Conservation (phyloP, 2,888 invertebrate species). For the Dryadula phaetusa region DNA sequence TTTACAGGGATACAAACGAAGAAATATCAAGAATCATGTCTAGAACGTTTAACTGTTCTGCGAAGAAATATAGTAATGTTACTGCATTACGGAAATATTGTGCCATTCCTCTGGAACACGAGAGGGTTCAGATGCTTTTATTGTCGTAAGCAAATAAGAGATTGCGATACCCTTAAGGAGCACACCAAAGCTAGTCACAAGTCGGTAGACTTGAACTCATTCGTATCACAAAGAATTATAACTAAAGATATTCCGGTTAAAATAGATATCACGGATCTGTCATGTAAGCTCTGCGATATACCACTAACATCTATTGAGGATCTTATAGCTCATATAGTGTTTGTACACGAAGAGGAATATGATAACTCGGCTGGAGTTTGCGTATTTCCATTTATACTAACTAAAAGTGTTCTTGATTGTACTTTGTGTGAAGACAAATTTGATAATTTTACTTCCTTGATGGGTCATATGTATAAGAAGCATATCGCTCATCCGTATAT, state of each 20-base stretch:
- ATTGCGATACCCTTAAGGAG: constrained; percentile 59
- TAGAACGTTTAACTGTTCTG: constrained; percentile 59
- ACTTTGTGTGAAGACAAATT: constrained; percentile 58
- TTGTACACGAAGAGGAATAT: constrained; percentile 57
- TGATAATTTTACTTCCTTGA: constrained; percentile 63
- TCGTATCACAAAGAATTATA: constrained; percentile 60
- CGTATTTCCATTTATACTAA: constrained; percentile 65
- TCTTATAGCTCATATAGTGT: constrained; percentile 58
- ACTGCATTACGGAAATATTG: constrained; percentile 62
- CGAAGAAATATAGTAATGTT: constrained; percentile 61
- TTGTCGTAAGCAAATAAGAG: constrained; percentile 62
- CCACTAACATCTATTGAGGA: constrained; percentile 55
- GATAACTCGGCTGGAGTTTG: constrained; percentile 56
- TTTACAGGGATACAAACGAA: constrained; percentile 63
- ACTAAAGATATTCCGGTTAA: constrained; percentile 71
- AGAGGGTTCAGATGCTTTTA: constrained; percentile 69
- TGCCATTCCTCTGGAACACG: constrained; percentile 70
- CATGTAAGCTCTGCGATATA: constrained; percentile 60
- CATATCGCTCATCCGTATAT: constrained; percentile 64
- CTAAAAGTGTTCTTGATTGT: constrained; percentile 59
- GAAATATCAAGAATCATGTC: constrained; percentile 52
- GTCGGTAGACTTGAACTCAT: constrained; percentile 53
- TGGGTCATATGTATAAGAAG: constrained; percentile 68
- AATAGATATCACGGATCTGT: constrained; percentile 60
- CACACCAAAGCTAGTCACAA: constrained; percentile 59